phyloP scores from a whole-genome alignment of 2,888 invertebrate species.

The Gymnosoma rotundatum region DNA sequence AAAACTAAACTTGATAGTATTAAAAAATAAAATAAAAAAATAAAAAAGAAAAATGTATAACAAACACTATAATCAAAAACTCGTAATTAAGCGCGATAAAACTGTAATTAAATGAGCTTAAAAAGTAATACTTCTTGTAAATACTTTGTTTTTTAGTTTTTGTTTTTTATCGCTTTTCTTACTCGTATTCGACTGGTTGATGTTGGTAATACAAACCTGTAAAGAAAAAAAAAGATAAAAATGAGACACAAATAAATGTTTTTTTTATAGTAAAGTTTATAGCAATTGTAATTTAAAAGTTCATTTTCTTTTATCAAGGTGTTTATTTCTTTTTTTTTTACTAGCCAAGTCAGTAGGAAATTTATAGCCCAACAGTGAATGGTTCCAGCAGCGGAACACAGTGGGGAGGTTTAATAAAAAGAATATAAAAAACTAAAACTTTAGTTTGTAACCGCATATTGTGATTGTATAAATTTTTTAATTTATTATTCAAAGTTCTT shows the following conservation, averaged over 20 bases:
- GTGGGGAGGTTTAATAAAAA: too few relatives aligned
- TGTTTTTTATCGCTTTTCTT: background rate
- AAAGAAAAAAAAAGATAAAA: conserved; percentile 56
- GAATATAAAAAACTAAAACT: too few relatives aligned
- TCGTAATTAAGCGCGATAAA: conserved; percentile 71
- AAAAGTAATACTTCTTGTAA: conserved; percentile 67
- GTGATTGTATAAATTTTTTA: too few relatives aligned
- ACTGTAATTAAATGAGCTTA: conserved; percentile 71
- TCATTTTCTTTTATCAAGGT: conserved; percentile 54
- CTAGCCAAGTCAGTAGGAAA: conserved; percentile 13
- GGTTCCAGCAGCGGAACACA: background rate
- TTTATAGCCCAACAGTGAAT: conserved; percentile 25
- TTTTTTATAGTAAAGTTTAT: conserved; percentile 52
- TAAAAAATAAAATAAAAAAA: too few relatives aligned
- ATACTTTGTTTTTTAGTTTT: conserved; percentile 11
- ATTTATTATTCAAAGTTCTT: too few relatives aligned
- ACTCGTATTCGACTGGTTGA: conserved; percentile 41
- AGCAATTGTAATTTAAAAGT: conserved; percentile 63
- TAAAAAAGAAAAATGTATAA: conserved; percentile 32
- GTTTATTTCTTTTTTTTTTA: conserved; percentile 63
- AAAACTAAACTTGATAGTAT: conserved; percentile 46
- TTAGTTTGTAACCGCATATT: too few relatives aligned
- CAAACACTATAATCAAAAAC: conserved; percentile 69
- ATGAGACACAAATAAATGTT: conserved; percentile 48
- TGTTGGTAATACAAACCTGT: conserved; percentile 64